Conservation (phyloP, 2,888 invertebrate species). For the Amphipyra berbera region DNA sequence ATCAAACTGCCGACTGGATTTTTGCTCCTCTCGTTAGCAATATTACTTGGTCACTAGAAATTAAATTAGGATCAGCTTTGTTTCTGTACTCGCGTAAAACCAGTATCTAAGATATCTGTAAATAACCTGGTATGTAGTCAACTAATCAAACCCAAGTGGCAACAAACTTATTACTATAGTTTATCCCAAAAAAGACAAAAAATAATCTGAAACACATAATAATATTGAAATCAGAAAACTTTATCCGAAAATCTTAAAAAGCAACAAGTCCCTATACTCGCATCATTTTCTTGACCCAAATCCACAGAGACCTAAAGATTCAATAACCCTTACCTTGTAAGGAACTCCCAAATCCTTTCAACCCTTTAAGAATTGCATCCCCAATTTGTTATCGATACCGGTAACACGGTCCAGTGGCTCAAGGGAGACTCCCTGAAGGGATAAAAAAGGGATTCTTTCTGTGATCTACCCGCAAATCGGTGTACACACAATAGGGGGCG, state of each 20-base stretch:
- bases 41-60: constrained; percentile 12
- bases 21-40: constrained; percentile 24
- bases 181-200: not conserved
- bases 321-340: constrained; percentile 74
- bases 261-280: constrained; percentile 43
- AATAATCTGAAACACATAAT: not conserved
- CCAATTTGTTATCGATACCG: constrained; percentile 88
- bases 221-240: not conserved
- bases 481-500: constrained; percentile 76
- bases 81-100: constrained; percentile 1
- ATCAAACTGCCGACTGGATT: constrained; percentile 40
- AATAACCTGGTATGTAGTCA: not conserved
- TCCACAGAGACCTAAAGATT: constrained; percentile 61
- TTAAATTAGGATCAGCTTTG: constrained; percentile 11
- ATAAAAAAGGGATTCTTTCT: constrained; percentile 85
- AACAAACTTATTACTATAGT: not conserved
- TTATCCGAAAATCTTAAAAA: not conserved
- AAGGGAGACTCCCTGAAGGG: constrained; percentile 76
- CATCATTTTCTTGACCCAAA: constrained; percentile 17
- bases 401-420: constrained; percentile 77
- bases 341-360: constrained; percentile 74
- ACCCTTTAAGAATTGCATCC: constrained; percentile 79
- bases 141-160: not conserved
- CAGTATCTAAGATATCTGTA: not conserved
- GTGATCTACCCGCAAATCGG: constrained; percentile 85